These are phyloP conservation scores for Pseudorhombus dupliciocellatus DNA, from an alignment of 2,113 vertebrate genomes.

Conservation along the genomic window DNA sequence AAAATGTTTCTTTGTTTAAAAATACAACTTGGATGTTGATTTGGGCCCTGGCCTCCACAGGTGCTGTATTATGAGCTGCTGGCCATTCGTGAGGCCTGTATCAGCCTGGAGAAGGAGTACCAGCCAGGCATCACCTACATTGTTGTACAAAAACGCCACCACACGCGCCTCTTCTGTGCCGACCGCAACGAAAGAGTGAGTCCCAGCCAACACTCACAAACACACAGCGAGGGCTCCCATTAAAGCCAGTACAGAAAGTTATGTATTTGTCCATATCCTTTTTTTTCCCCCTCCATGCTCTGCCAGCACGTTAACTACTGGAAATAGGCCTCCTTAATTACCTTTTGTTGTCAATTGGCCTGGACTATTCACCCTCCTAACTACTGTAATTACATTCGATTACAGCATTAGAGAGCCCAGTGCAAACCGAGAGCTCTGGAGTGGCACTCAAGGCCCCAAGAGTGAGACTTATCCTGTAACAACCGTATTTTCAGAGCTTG, in stretches of 20 bases:
- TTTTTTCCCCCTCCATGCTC: constrained; percentile 7
- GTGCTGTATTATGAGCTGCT: constrained; percentile 99
- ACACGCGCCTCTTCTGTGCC: constrained; percentile 98
- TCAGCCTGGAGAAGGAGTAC: constrained; percentile 98
- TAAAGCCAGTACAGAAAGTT: constrained; percentile 35
- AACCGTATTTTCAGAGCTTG: constrained; percentile 54
- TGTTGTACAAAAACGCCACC: constrained; percentile 98
- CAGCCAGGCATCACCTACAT: constrained; percentile 99
- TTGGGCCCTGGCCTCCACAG: constrained; percentile 65
- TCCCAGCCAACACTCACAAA: neutral
- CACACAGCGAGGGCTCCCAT: constrained; percentile 3
- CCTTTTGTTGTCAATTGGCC: constrained; percentile 49
- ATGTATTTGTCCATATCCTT: constrained; percentile 18
- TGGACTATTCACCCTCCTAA: constrained; percentile 45
- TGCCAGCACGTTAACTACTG: constrained; percentile 34
- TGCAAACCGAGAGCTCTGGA: constrained; percentile 53
- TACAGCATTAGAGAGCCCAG: constrained; percentile 64
- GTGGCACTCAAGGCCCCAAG: constrained; percentile 59
- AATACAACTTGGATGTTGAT: neutral
- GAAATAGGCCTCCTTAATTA: constrained; percentile 58
- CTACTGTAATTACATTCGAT: constrained; percentile 67
- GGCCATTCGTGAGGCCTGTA: constrained; percentile 98
- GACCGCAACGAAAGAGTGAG: constrained; percentile 98
- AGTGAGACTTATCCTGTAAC: constrained; percentile 49
- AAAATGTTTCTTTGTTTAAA: too few species aligned